phyloP scores from a whole-genome alignment of 2,113 vertebrate species.

The Gambusia holbrooki region DNA sequence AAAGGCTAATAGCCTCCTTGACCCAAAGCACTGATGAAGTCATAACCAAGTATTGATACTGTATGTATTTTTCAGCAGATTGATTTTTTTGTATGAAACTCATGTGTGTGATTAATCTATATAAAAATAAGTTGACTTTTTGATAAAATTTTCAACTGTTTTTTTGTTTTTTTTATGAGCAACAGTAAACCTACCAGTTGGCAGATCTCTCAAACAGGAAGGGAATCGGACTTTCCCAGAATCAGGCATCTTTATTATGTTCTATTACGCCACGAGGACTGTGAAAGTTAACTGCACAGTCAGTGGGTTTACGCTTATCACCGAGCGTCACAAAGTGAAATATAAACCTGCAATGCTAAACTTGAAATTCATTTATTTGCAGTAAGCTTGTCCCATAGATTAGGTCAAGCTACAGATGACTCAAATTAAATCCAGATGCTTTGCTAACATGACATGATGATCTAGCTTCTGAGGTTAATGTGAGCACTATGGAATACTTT shows the following conservation, averaged over 20 bases:
- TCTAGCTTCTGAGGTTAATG: conserved; percentile 9
- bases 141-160: too few relatives aligned
- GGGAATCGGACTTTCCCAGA: conserved; percentile 53
- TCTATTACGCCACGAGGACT: conserved; percentile 60
- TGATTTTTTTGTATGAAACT: neutral
- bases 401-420: neutral
- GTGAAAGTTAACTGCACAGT: conserved; percentile 20
- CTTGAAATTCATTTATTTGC: conserved; percentile 17
- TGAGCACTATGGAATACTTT: neutral
- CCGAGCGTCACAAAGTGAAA: conserved; percentile 12
- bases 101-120: neutral
- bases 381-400: conserved; percentile 21
- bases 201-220: conserved; percentile 39
- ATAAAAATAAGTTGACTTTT: too few relatives aligned
- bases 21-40: neutral
- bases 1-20: neutral
- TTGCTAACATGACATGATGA: neutral
- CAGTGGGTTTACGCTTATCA: conserved; percentile 35
- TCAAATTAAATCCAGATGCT: conserved; percentile 32
- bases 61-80: neutral
- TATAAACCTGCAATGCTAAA: conserved; percentile 11
- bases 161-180: neutral
- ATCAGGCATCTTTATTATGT: conserved; percentile 61
- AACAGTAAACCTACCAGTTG: conserved; percentile 29
- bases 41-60: neutral